phyloP scores from a whole-genome alignment of 2,797 vertebrate genomes.

The Chromis chromis region DNA sequence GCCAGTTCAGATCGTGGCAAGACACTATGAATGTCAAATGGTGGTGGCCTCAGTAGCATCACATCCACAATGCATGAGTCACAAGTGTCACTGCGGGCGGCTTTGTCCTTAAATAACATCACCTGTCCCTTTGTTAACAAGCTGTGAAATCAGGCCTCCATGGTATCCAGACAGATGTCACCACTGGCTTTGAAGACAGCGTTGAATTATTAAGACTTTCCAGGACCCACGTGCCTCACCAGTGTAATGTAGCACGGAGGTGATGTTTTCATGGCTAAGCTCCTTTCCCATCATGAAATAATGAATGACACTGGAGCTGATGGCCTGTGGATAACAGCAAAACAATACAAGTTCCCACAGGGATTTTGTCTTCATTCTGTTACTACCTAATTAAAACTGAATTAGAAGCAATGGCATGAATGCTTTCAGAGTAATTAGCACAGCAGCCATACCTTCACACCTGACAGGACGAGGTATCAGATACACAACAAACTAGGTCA shows the following conservation, averaged over 20 bases:
- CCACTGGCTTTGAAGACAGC: conserved; percentile 29
- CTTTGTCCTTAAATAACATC: conserved; percentile 56
- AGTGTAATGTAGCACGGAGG: conserved; percentile 16
- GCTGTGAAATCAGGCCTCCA: conserved; percentile 60
- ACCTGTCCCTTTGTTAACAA: conserved; percentile 49
- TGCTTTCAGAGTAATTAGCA: conserved; percentile 40
- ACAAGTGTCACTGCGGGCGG: conserved; percentile 21
- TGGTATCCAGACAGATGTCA: conserved; percentile 46
- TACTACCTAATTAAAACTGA: conserved; percentile 16
- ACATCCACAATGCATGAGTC: conserved; percentile 14
- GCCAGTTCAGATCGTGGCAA: neutral
- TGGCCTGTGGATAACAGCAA: neutral
- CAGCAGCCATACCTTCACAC: conserved; percentile 34
- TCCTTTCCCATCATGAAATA: conserved; percentile 7
- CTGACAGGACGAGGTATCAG: conserved; percentile 34
- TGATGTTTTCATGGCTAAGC: neutral
- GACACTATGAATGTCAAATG: neutral
- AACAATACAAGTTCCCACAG: neutral
- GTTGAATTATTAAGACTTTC: conserved; percentile 66
- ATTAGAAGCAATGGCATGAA: conserved; percentile 24
- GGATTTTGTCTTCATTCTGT: neutral
- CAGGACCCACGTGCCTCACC: conserved; percentile 3
- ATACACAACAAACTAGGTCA: conserved; percentile 29
- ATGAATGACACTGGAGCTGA: conserved; percentile 12
- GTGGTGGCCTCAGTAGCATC: neutral